A percentile compares a stretch with the other conserved stretches of the same genome.
Conservation (phyloP, 2,113 vertebrate species). For the Ammospiza caudacuta region DNA sequence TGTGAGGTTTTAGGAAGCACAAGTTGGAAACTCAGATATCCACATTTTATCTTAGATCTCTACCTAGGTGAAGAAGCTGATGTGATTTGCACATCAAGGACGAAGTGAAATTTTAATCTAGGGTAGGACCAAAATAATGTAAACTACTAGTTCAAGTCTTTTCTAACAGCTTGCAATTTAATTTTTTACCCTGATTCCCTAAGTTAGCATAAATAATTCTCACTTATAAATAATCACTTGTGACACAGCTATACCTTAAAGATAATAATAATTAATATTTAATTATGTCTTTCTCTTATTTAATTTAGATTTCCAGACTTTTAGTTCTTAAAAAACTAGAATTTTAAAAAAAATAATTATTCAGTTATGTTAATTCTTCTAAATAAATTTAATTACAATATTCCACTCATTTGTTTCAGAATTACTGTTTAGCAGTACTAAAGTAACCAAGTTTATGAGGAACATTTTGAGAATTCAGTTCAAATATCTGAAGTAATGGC, state of each 20-base stretch:
- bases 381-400: background rate
- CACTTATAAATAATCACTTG: background rate
- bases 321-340: background rate
- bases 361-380: background rate
- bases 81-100: background rate
- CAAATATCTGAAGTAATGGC: background rate
- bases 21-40: background rate
- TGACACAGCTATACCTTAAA: background rate
- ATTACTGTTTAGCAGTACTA: background rate
- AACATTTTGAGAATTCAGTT: background rate
- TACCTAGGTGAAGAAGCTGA: background rate
- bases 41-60: background rate
- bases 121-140: background rate
- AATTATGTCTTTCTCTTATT: background rate
- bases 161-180: background rate
- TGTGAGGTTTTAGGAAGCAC: background rate
- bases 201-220: background rate
- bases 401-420: background rate
- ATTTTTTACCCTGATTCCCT: background rate
- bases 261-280: background rate
- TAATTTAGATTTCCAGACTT: background rate
- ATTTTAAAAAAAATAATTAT: background rate
- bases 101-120: background rate
- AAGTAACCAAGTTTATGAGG: background rate
- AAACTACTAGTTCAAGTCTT: background rate